Percentiles rank a stretch among this genome's conserved stretches.
Evolutionary conservation across 2,113 vertebrate genomes (phyloP).

Genomic region (Eptesicus fuscus): DNA sequence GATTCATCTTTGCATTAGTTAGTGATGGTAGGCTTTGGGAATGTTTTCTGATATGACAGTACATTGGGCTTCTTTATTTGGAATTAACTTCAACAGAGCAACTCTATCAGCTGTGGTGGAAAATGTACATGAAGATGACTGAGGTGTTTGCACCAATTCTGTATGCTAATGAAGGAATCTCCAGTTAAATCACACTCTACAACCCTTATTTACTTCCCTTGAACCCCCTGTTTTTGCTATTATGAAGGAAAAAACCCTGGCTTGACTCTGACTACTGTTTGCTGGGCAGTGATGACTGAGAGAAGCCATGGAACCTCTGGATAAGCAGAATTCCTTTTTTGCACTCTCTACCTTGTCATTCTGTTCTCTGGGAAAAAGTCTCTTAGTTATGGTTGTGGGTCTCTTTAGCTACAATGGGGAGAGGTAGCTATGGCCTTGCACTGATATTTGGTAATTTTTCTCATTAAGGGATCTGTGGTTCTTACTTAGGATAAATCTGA

Average conservation of each 20-base stretch:
- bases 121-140: constrained; percentile 12
- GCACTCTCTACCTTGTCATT: background rate
- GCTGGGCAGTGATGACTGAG: background rate
- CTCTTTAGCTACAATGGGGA: background rate
- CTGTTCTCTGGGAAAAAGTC: background rate
- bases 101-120: background rate
- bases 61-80: background rate
- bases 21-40: constrained; percentile 20
- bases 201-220: background rate
- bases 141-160: background rate
- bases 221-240: background rate
- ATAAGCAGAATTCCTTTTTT: background rate
- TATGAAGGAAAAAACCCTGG: background rate
- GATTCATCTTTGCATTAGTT: constrained; percentile 23
- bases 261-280: background rate
- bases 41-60: constrained; percentile 6
- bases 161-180: background rate
- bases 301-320: background rate
- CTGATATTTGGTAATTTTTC: background rate
- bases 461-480: background rate
- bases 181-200: background rate
- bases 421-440: background rate
- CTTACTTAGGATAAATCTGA: background rate
- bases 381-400: background rate
- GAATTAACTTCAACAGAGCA: constrained; percentile 28